A percentile compares a stretch with the other conserved stretches of the same genome.
phyloP scores from a whole-genome alignment of 2,888 invertebrate genomes.

The Ormyrus thymus region DNA sequence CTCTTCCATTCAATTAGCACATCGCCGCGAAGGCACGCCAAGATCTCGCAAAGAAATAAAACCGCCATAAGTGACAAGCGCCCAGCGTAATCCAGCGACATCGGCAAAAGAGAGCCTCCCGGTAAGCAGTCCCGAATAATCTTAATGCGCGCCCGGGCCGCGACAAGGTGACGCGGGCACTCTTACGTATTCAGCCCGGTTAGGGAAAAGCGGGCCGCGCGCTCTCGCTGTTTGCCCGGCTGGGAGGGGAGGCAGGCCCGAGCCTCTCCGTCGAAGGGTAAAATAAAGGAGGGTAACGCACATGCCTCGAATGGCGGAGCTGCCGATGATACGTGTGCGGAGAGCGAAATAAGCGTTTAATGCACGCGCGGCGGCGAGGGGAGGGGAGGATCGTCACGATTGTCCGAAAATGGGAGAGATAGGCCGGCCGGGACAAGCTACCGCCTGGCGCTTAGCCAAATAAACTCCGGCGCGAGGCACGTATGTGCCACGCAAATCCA shows the following conservation, averaged over 20 bases:
- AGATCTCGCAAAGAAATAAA: too few relatives aligned
- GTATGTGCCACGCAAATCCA: constrained; percentile 35
- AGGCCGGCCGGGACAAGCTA: constrained; percentile 41
- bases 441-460: too few relatives aligned
- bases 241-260: background rate
- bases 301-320: constrained; percentile 46
- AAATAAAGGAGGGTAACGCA: constrained; percentile 44
- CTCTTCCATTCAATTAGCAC: too few relatives aligned
- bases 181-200: constrained; percentile 43
- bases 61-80: too few relatives aligned
- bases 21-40: too few relatives aligned
- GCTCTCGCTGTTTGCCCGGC: background rate
- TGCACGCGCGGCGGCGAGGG: constrained; percentile 38
- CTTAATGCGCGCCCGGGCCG: constrained; percentile 24
- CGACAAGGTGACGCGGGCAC: constrained; percentile 39
- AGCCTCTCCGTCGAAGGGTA: constrained; percentile 38
- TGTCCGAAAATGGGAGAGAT: constrained; percentile 64
- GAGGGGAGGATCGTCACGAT: constrained; percentile 60
- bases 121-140: constrained; percentile 11
- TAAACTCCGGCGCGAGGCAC: constrained; percentile 55
- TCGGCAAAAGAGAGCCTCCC: background rate
- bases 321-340: constrained; percentile 65
- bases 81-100: background rate
- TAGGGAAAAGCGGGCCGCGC: constrained; percentile 24
- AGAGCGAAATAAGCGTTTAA: constrained; percentile 68